A percentile compares a stretch with the other conserved stretches of the same genome.
Conservation (phyloP, 2,888 invertebrate genomes). For the Cosmopolites sordidus region DNA sequence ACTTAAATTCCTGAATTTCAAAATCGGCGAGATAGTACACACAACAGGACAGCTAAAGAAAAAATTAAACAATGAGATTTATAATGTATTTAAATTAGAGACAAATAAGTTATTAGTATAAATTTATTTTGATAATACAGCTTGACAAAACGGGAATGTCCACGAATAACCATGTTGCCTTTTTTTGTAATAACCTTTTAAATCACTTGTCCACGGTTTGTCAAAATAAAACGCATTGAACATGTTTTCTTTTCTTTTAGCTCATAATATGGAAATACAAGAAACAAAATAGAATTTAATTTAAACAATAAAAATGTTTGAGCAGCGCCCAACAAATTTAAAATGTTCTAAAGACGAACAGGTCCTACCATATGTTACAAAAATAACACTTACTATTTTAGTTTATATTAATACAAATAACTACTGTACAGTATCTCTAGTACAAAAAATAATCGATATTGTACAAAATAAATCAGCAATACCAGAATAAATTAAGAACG, state of each 20-base stretch:
- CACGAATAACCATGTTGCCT: conserved; percentile 35
- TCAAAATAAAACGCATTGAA: conserved; percentile 36
- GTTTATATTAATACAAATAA: conserved; percentile 35
- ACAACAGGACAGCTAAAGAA: conserved; percentile 15
- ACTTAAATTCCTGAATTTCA: conserved; percentile 9
- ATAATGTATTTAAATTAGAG: conserved; percentile 29
- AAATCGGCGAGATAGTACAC: conserved; percentile 9
- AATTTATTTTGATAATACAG: conserved; percentile 48
- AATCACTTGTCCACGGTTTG: conserved; percentile 36
- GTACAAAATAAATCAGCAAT: conserved; percentile 34
- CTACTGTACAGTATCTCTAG: conserved; percentile 36
- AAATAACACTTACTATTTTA: conserved; percentile 35
- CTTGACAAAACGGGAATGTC: conserved; percentile 48
- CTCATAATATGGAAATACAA: conserved; percentile 18
- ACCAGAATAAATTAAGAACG: conserved; percentile 32
- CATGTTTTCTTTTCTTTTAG: conserved; percentile 5
- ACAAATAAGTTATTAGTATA: conserved; percentile 45
- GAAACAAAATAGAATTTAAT: conserved; percentile 31
- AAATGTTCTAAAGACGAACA: conserved; percentile 41
- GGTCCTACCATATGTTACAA: conserved; percentile 48
- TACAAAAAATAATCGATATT: conserved; percentile 33
- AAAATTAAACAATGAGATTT: conserved; percentile 17
- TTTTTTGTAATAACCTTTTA: conserved; percentile 11
- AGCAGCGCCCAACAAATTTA: conserved; percentile 34
- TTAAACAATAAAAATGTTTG: conserved; percentile 40